Evolutionary conservation across 2,888 invertebrate species (phyloP), one percentile per base, ranked within the genome.

Genomic region (Eristalis arbustorum): DNA sequence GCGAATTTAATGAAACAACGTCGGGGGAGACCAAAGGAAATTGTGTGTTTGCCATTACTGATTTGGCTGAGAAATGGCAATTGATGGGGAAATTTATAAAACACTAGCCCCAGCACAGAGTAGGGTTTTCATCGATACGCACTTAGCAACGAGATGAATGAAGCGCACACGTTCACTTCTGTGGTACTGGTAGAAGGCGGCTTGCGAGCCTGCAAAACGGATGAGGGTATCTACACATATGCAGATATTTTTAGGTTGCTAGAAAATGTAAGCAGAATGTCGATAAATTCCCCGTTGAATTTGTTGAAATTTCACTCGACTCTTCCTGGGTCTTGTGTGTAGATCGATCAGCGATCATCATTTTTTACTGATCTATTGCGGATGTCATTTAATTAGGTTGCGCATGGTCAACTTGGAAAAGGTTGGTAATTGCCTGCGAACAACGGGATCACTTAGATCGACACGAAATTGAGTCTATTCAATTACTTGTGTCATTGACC

Each of bases 41-140:
- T 84, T 57, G 49, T 56, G 78, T 78, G 31, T 80, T 80, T 59
- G 78, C 79, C 66, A 74, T 78, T 61, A 49, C 23, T 68, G 64
- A 66, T 66, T 69, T 40, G 66, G 69, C 68, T 63, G 73, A 71
- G 76, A 80, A 62, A 63, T 59, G 3, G 14, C 25, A 59, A 25
- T 77, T 77, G 42, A 49, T 49, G 18, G n/a, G n/a, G 49, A n/a
- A 18, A 6, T 49, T 49, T 49, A 18, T 49, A 49, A 49, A 18
- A 18, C 18, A 18, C 18, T 49, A 18, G 18, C 18, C 18, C 4
- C 49, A 49, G 31, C 31, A 1, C 4, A 40, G 71, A 67, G 49
- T 74, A 31, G 59, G 14, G 73, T 73, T 85, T 77, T 85, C 84
- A 81, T 74, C 81, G 81, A 61, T 62, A 73, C 61, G 81, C 84